phyloP scores from a whole-genome alignment of 2,113 vertebrate species.

The Galbula dea region DNA sequence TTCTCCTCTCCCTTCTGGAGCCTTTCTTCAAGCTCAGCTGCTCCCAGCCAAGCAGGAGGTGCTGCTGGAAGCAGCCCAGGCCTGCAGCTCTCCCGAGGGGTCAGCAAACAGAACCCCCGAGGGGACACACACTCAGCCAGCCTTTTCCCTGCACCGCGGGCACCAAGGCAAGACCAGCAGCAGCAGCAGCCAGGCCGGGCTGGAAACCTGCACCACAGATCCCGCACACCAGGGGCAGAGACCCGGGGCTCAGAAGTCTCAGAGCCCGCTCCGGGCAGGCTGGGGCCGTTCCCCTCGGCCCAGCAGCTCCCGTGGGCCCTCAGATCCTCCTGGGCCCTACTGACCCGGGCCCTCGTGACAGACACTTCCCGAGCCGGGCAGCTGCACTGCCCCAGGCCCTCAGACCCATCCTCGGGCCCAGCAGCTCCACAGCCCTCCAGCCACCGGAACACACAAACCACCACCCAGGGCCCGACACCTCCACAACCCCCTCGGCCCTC shows the following conservation, averaged over 20 bases:
- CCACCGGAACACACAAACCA: too few relatives aligned
- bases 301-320: background rate
- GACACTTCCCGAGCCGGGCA: background rate
- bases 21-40: rapidly evolving
- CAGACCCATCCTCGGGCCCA: background rate
- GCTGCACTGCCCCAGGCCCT: background rate
- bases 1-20: rapidly evolving
- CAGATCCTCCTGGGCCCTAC: too few relatives aligned
- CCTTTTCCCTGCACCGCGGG: background rate
- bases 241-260: background rate
- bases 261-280: too few relatives aligned
- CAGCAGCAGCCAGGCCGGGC: background rate
- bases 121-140: background rate
- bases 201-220: background rate
- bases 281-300: background rate
- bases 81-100: background rate
- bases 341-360: background rate
- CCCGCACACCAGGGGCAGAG: background rate
- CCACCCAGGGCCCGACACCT: too few relatives aligned
- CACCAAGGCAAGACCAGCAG: background rate
- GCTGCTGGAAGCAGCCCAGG: background rate
- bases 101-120: background rate
- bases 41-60: background rate
- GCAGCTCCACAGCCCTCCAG: background rate
- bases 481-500: too few relatives aligned